Percentiles rank a stretch among this genome's conserved stretches.
Evolutionary conservation across 2,888 invertebrate species (phyloP).

Genomic region (Nemotelus pantherinus): DNA sequence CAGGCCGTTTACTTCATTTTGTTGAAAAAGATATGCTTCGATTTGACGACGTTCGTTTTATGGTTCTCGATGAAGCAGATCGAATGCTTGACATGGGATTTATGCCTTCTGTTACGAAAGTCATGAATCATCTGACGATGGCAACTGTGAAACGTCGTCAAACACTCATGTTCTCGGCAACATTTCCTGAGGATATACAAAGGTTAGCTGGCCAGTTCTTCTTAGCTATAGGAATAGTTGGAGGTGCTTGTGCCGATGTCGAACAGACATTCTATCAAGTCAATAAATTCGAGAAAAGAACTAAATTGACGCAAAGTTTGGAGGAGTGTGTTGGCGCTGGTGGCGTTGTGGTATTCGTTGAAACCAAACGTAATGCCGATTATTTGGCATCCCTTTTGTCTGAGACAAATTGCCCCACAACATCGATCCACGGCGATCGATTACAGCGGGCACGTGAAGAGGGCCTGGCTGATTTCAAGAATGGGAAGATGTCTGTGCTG

Average conservation of each 20-base stretch:
- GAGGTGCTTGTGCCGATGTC: conserved; percentile 92
- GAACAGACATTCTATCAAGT: conserved; percentile 80
- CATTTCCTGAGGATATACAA: too few relatives aligned
- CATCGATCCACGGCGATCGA: conserved; percentile 98
- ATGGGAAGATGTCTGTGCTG: conserved; percentile 78
- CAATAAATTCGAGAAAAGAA: conserved; percentile 76
- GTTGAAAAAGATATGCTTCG: too few relatives aligned
- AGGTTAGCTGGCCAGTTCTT: conserved; percentile 84
- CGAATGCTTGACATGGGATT: too few relatives aligned
- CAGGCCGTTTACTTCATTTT: too few relatives aligned
- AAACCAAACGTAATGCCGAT: conserved; percentile 89
- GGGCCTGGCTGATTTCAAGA: conserved; percentile 88
- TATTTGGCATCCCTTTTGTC: conserved; percentile 86
- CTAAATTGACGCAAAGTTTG: conserved; percentile 69
- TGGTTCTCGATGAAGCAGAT: too few relatives aligned
- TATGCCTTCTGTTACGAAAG: too few relatives aligned
- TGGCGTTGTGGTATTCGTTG: conserved; percentile 87
- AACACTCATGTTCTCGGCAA: too few relatives aligned
- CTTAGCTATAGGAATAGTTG: conserved; percentile 89
- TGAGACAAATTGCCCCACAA: conserved; percentile 85
- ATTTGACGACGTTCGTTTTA: too few relatives aligned
- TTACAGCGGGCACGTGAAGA: conserved; percentile 95
- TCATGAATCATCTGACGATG: too few relatives aligned
- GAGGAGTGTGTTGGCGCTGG: conserved; percentile 53
- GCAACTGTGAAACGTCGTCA: too few relatives aligned